phyloP scores from a whole-genome alignment of 2,113 vertebrate species.

The Clinocottus analis region DNA sequence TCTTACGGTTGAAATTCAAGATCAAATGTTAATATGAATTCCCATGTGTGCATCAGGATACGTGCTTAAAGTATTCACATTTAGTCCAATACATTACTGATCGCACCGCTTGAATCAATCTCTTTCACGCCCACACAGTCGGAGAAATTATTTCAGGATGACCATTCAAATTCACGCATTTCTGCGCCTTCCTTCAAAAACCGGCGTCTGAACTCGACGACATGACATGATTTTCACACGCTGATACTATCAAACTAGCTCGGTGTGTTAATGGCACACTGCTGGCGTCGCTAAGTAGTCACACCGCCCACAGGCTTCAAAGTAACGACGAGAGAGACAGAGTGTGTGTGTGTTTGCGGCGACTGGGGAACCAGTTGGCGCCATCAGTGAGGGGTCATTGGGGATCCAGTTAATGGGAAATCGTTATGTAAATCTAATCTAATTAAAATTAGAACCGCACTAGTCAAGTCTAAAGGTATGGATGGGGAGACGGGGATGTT shows the following conservation, averaged over 20 bases:
- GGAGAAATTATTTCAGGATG: background rate
- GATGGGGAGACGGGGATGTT: conserved; percentile 52
- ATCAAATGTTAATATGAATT: background rate
- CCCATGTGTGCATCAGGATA: background rate
- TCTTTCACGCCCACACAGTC: too few relatives aligned
- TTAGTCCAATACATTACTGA: background rate
- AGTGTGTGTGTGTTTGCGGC: conserved; percentile 5
- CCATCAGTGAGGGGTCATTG: conserved; percentile 57
- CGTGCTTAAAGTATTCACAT: background rate
- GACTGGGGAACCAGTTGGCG: conserved; percentile 61
- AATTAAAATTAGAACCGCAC: conserved; percentile 76
- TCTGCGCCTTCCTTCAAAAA: conserved; percentile 11
- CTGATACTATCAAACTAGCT: conserved; percentile 35
- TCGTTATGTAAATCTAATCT: conserved; percentile 80
- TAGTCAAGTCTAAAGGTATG: conserved; percentile 64
- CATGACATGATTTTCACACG: conserved; percentile 34
- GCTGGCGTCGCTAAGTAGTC: conserved; percentile 39
- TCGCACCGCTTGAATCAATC: background rate
- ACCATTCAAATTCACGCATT: conserved; percentile 38
- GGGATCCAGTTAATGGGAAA: conserved; percentile 76
- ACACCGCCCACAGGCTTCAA: conserved; percentile 51
- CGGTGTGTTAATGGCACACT: conserved; percentile 19
- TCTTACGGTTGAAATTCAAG: background rate
- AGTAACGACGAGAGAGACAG: conserved; percentile 24
- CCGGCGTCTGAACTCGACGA: conserved; percentile 19